phyloP scores from a whole-genome alignment of 2,113 vertebrate genomes.

The Centropus unirufus region DNA sequence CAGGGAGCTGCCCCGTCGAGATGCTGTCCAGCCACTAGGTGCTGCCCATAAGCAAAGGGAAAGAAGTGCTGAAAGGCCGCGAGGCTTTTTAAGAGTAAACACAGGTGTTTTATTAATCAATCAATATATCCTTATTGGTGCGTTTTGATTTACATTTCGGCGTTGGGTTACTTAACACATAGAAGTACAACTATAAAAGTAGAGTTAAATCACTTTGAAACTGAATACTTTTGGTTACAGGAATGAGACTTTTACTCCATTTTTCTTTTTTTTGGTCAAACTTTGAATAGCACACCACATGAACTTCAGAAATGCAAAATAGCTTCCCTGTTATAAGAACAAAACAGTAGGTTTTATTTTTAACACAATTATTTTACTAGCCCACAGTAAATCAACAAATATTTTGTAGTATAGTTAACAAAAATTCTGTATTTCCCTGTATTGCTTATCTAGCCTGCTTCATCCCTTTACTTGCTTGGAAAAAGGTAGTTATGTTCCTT shows the following conservation, averaged over 20 bases:
- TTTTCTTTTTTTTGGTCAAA: not conserved
- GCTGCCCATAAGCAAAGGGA: not conserved
- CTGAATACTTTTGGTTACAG: rapidly evolving
- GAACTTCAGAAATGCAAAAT: not conserved
- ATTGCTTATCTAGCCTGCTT: not conserved
- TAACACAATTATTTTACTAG: not conserved
- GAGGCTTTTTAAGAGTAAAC: not conserved
- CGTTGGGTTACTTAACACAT: not conserved
- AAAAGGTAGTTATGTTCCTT: not conserved
- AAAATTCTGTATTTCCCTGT: not conserved
- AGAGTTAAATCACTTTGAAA: not conserved
- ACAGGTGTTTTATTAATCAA: not conserved
- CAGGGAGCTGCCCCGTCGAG: rapidly evolving
- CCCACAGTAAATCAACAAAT: not conserved
- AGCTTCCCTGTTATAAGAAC: not conserved
- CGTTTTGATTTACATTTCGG: rapidly evolving
- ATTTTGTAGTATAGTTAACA: not conserved
- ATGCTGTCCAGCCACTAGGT: too few relatives aligned
- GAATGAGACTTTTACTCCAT: not conserved
- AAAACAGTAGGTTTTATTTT: not conserved
- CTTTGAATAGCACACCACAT: not conserved
- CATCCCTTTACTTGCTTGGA: not conserved
- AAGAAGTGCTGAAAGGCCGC: rapidly evolving
- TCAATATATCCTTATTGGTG: not conserved
- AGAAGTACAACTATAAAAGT: too few relatives aligned